phyloP scores from a whole-genome alignment of 2,888 invertebrate species.

The Hirtodrosophila alboralis region DNA sequence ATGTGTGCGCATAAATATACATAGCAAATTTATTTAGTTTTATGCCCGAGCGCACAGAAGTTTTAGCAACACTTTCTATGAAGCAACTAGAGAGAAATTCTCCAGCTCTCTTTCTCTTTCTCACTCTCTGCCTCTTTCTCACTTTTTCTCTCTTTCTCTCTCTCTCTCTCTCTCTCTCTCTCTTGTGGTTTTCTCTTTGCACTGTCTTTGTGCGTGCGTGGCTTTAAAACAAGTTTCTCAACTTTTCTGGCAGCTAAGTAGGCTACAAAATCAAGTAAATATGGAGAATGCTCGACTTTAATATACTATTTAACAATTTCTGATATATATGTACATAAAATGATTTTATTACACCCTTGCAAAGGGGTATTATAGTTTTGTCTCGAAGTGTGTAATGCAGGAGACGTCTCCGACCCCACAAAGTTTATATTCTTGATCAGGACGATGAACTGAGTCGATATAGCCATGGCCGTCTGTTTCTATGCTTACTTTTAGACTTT shows the following conservation, averaged over 20 bases:
- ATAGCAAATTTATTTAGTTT: slow-evolving; percentile 70
- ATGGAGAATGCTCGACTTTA: neutral
- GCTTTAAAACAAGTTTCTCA: slow-evolving; percentile 63
- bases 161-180: neutral
- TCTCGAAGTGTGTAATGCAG: too few species aligned
- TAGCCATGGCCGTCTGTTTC: too few species aligned
- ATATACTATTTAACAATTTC: slow-evolving; percentile 6
- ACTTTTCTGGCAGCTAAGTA: slow-evolving; percentile 39
- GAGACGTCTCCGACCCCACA: too few species aligned
- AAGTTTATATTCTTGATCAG: too few species aligned
- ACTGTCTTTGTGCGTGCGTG: slow-evolving; percentile 19
- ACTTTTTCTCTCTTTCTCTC: slow-evolving; percentile 9
- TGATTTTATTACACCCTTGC: too few species aligned
- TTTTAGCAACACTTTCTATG: slow-evolving; percentile 37
- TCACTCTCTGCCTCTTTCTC: slow-evolving; percentile 28
- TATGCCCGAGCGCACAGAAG: slow-evolving; percentile 57
- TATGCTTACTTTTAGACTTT: too few species aligned
- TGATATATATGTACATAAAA: too few species aligned
- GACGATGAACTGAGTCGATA: too few species aligned
- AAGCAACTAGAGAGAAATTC: neutral
- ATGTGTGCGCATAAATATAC: slow-evolving; percentile 73
- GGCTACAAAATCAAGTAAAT: slow-evolving; percentile 28
- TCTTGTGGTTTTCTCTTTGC: neutral
- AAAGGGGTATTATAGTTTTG: too few species aligned
- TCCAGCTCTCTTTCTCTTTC: too few species aligned